Percentiles rank a stretch among this genome's conserved stretches.
Conservation (phyloP, 2,113 vertebrate species). For the Hemicordylus capensis region DNA sequence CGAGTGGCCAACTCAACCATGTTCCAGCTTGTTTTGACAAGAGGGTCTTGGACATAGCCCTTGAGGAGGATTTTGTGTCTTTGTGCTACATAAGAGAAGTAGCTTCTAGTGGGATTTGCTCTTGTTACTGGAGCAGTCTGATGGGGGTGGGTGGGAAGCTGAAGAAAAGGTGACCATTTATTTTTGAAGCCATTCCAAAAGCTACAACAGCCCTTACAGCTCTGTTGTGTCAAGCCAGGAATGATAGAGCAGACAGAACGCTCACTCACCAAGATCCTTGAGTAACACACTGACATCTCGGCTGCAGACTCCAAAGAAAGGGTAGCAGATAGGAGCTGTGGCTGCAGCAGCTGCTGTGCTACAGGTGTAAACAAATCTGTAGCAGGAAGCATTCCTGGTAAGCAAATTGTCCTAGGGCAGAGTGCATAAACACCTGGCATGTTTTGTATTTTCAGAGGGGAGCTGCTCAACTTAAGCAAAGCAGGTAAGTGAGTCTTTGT, state of each 20-base stretch:
- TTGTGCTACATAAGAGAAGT: neutral
- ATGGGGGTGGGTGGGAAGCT: neutral
- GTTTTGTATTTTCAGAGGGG: slow-evolving; percentile 36
- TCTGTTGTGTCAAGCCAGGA: neutral
- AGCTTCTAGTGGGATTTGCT: neutral
- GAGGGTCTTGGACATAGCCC: neutral
- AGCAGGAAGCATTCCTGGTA: neutral
- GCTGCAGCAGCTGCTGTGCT: neutral
- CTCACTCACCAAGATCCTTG: neutral
- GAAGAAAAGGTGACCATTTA: too few species aligned
- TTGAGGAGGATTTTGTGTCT: neutral
- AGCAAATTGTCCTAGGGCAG: neutral
- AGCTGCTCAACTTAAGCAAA: neutral
- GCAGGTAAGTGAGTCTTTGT: slow-evolving; percentile 14
- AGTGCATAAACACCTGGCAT: neutral
- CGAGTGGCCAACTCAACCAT: neutral
- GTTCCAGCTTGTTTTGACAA: neutral
- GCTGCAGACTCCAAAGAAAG: neutral
- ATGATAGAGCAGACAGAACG: neutral
- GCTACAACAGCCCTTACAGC: neutral
- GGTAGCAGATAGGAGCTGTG: neutral
- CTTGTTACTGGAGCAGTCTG: too few species aligned
- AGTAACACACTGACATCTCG: neutral
- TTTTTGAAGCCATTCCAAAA: neutral
- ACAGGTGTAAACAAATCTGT: neutral